Percentiles rank a stretch among this genome's conserved stretches.
phyloP scores from a whole-genome alignment of 2,888 invertebrate genomes.

The Mechanitis messenoides region DNA sequence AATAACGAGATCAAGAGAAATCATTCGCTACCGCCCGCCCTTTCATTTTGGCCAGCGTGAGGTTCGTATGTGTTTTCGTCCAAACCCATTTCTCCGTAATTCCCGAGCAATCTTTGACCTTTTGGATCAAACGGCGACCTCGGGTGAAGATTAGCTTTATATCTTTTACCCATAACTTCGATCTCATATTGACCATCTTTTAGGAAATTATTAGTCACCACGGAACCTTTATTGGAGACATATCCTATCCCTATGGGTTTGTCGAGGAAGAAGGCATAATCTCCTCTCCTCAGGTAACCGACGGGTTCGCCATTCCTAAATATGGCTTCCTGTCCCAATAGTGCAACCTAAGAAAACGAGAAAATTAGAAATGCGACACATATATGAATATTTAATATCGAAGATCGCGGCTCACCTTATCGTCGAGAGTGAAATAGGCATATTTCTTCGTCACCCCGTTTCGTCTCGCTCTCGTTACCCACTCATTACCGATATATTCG shows the following conservation, averaged over 20 bases:
- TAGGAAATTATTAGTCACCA: slow-evolving; percentile 81
- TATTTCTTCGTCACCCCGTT: slow-evolving; percentile 84
- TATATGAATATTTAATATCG: neutral
- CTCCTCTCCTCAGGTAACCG: slow-evolving; percentile 88
- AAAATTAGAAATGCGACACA: slow-evolving; percentile 4
- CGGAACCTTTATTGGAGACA: slow-evolving; percentile 74
- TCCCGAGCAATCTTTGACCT: slow-evolving; percentile 83
- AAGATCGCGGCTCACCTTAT: slow-evolving; percentile 62
- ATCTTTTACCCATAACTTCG: slow-evolving; percentile 85
- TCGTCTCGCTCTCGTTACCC: slow-evolving; percentile 79
- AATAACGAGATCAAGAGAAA: slow-evolving; percentile 41
- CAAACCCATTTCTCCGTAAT: slow-evolving; percentile 70
- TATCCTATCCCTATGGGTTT: slow-evolving; percentile 79
- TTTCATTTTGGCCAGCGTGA: slow-evolving; percentile 67
- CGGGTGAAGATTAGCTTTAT: slow-evolving; percentile 82
- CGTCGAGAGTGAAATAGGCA: slow-evolving; percentile 82
- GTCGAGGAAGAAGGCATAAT: slow-evolving; percentile 80
- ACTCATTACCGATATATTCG: slow-evolving; percentile 85
- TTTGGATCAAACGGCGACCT: slow-evolving; percentile 90
- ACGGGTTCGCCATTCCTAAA: slow-evolving; percentile 85
- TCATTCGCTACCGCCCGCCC: slow-evolving; percentile 69
- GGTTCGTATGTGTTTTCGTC: slow-evolving; percentile 67
- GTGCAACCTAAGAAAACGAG: slow-evolving; percentile 72
- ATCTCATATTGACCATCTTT: slow-evolving; percentile 85
- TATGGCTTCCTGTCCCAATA: slow-evolving; percentile 91